A percentile compares a stretch with the other conserved stretches of the same genome.
Conservation (phyloP, 2,113 vertebrate genomes). For the Pipra filicauda region DNA sequence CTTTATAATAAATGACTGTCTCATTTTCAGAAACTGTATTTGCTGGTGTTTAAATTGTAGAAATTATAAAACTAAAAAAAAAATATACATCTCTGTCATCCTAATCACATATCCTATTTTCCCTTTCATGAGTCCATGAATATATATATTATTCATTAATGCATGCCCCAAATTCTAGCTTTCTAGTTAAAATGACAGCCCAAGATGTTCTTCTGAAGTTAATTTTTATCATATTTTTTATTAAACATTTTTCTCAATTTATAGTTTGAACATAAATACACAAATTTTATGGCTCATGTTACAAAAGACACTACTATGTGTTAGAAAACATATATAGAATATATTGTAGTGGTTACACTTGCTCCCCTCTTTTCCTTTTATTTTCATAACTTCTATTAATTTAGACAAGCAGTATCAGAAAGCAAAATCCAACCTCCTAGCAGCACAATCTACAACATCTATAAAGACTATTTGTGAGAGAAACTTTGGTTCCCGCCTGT, state of each 20-base stretch:
- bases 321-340: conserved; percentile 56
- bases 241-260: conserved; percentile 51
- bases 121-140: neutral
- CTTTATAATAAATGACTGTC: neutral
- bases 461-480: neutral
- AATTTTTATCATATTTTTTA: conserved; percentile 48
- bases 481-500: conserved; percentile 30
- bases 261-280: conserved; percentile 61
- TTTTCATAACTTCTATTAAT: neutral
- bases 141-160: neutral
- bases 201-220: neutral
- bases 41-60: neutral
- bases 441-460: neutral
- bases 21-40: neutral
- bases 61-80: neutral
- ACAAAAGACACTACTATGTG: conserved; percentile 36
- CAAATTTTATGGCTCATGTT: conserved; percentile 56
- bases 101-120: neutral
- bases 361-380: neutral
- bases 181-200: neutral
- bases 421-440: conserved; percentile 1
- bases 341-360: conserved; percentile 21
- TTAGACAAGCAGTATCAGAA: conserved; percentile 13
- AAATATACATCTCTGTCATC: neutral
- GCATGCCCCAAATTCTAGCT: neutral